phyloP scores from a whole-genome alignment of 2,113 vertebrate species.

The Paralichthys olivaceus region DNA sequence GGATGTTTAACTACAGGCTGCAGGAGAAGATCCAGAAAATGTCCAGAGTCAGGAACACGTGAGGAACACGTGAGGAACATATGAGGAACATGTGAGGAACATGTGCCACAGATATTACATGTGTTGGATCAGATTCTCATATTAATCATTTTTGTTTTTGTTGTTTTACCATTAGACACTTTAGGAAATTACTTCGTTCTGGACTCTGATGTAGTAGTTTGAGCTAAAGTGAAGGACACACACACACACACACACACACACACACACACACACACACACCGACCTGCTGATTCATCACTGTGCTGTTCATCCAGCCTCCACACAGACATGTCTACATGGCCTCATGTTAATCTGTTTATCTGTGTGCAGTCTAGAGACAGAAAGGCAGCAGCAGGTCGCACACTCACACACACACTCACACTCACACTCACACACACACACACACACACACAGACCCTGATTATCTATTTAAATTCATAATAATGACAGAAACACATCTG shows the following conservation, averaged over 20 bases:
- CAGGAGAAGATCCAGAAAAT: no score
- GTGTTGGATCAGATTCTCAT: no score
- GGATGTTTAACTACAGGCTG: no score
- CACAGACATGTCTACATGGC: background rate
- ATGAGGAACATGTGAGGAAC: no score
- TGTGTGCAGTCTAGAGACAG: constrained; percentile 10
- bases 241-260: no score
- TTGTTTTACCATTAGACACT: background rate
- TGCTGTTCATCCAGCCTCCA: no score
- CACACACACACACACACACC: background rate
- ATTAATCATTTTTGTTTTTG: background rate
- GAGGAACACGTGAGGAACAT: no score
- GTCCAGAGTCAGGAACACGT: no score
- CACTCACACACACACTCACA: constrained; percentile 13
- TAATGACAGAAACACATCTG: background rate
- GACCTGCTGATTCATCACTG: no score
- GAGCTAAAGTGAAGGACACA: no score
- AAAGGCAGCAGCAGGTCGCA: background rate
- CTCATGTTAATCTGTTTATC: constrained; percentile 31
- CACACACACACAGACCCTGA: background rate
- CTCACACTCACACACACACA: background rate
- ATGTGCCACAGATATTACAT: no score
- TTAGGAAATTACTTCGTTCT: background rate
- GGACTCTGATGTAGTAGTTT: no score
- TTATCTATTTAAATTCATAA: constrained; percentile 13